These are phyloP conservation scores for Atta colombica DNA, from an alignment of 1,140 invertebrate species.

Conservation along the genomic window DNA sequence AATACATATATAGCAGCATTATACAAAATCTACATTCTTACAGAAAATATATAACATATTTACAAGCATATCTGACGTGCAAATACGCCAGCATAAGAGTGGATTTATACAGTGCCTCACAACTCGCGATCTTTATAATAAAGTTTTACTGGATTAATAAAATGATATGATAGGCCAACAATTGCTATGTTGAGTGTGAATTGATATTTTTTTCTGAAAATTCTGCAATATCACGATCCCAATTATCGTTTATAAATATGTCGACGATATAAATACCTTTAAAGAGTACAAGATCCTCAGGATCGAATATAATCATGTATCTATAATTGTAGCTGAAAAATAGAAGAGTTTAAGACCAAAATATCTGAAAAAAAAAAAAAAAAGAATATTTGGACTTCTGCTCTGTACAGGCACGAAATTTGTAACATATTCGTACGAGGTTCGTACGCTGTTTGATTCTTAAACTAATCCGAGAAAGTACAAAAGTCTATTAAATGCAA, in stretches of 20 bases:
- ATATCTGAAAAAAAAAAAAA: neutral
- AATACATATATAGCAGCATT: slow-evolving; percentile 10
- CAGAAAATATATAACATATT: slow-evolving; percentile 54
- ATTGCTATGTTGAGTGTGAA: neutral
- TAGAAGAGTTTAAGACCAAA: neutral
- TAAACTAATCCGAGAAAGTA: slow-evolving; percentile 44
- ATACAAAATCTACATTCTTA: slow-evolving; percentile 56
- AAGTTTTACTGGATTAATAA: neutral
- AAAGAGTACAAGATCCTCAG: neutral
- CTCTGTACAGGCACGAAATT: neutral
- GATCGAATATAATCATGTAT: neutral
- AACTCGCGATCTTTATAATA: neutral
- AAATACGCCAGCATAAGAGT: slow-evolving; percentile 15
- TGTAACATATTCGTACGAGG: slow-evolving; percentile 8
- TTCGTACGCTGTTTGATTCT: slow-evolving; percentile 15
- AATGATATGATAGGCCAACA: slow-evolving; percentile 23
- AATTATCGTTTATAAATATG: neutral
- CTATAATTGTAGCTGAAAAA: slow-evolving; percentile 4
- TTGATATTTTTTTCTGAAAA: neutral
- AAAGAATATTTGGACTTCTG: neutral
- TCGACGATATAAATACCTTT: neutral
- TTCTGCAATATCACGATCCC: neutral
- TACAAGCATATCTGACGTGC: slow-evolving; percentile 22
- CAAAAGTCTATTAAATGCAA: slow-evolving; percentile 56
- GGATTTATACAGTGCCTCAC: slow-evolving; percentile 26